phyloP scores from a whole-genome alignment of 1,140 invertebrate species.

The Drosophila hydei region DNA sequence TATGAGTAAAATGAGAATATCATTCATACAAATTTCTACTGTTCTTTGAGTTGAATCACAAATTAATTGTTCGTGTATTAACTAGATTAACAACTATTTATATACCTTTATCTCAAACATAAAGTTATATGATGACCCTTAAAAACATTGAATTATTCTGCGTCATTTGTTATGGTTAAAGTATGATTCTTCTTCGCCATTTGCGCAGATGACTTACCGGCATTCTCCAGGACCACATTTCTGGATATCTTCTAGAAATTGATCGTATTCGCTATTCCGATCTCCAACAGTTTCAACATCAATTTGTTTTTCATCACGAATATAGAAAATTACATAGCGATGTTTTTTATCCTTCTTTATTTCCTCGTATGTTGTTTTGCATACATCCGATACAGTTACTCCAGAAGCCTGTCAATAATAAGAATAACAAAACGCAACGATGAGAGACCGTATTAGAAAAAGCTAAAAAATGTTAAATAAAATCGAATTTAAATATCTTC shows the following conservation, averaged over 20 bases:
- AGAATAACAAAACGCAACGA: background rate
- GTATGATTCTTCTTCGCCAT: background rate
- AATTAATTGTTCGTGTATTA: too few relatives aligned
- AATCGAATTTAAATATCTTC: too few relatives aligned
- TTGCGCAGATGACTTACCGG: conserved; percentile 85
- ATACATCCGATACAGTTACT: conserved; percentile 96
- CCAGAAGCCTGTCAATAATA: conserved; percentile 92
- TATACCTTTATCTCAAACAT: too few relatives aligned
- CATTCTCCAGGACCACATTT: conserved; percentile 95
- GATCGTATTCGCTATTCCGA: conserved; percentile 94
- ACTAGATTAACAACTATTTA: too few relatives aligned
- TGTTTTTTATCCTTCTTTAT: conserved; percentile 99
- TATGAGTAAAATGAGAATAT: too few relatives aligned
- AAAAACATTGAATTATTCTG: too few relatives aligned
- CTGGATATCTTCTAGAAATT: conserved; percentile 95
- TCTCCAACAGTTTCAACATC: conserved; percentile 95
- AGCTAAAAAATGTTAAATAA: too few relatives aligned
- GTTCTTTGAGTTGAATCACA: too few relatives aligned
- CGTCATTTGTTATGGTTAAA: too few relatives aligned
- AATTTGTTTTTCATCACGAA: conserved; percentile 97
- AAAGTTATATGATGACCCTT: too few relatives aligned
- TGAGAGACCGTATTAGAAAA: background rate
- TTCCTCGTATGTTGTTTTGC: conserved; percentile 97
- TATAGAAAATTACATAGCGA: conserved; percentile 97
- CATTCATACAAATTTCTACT: too few relatives aligned